Base-by-base conservation (phyloP, 2,888 invertebrate genomes). In the Trachelus tabidus region DNA sequence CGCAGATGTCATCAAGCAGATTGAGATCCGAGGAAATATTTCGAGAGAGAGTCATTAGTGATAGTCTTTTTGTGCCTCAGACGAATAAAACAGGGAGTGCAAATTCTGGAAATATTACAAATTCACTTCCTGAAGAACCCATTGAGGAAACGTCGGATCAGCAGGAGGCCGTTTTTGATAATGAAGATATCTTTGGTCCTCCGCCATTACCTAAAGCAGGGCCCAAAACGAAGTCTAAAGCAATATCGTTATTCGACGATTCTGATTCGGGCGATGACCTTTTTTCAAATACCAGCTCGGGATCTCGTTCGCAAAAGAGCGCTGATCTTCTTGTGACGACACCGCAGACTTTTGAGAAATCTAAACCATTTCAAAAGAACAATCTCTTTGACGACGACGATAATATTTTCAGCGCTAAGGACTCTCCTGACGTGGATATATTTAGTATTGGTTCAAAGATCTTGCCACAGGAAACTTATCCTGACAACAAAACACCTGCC, bases 251-350 rank as follows among this genome's bases (percentile, higher is more conserved):
- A 68, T 90, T 90, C 82, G 90, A 90, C 77, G 90, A 90, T 73
- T 90, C 90, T 15, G 90, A 90, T 75, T 90, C 91, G 34, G 90
- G 87, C 23, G 89, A 90, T 79, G 90, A 91, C 73, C 83, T 91
- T 56, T 91, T 91, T 81, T 87, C 88, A 30, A 86, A 86, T 78
- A 84, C 87, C n/a, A 89, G 88, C 73, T 89, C 89, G 6, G 87
- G 87, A 73, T 86, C 89, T 11, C 84, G 86, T 40, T 88, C 90
- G 3, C 86, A 87, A 69, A 89, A 86, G 81, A 89, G 89, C 75
- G 85, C 85, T 34, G 89, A 89, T 79, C 82, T 86, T 73, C 81
- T 85, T 31, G 77, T 82, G 34, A 73, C 81, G 6, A 75, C 76
- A 2, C 76, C 87, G 31, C 87, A 85, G 73, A 81, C 79, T 68